These are phyloP conservation scores for Acanthisitta chloris DNA, from an alignment of 2,113 vertebrate genomes.

Conservation along the genomic window DNA sequence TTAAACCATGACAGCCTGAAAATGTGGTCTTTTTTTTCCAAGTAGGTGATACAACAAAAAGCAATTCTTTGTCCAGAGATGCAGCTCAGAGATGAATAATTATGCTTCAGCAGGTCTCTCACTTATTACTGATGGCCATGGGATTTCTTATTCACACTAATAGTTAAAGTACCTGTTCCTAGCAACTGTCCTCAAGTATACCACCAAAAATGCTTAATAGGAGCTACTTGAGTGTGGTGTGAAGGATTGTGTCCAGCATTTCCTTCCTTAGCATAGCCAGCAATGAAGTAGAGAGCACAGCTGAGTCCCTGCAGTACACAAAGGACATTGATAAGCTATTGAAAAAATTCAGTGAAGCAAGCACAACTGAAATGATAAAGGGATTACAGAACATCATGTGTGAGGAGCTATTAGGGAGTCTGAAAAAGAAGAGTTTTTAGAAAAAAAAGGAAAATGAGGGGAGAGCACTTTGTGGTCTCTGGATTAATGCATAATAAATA, in stretches of 20 bases:
- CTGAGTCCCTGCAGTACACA: neutral
- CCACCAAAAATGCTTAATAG: neutral
- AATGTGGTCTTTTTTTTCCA: neutral
- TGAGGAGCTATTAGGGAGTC: neutral
- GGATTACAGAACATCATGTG: neutral
- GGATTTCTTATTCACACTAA: neutral
- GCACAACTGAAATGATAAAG: neutral
- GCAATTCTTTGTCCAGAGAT: neutral
- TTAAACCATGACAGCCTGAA: no score
- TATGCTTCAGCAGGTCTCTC: neutral
- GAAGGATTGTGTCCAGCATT: neutral
- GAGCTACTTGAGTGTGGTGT: neutral
- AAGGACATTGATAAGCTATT: neutral
- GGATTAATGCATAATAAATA: neutral
- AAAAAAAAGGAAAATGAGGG: neutral
- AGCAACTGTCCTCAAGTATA: neutral
- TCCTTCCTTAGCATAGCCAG: neutral
- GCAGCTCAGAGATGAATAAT: neutral
- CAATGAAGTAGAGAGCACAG: neutral
- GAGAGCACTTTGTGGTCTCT: neutral
- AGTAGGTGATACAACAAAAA: neutral
- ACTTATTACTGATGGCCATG: neutral
- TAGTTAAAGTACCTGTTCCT: neutral
- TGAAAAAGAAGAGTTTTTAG: neutral
- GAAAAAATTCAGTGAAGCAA: neutral